These are phyloP conservation scores for Phrynosoma platyrhinos DNA, from an alignment of 2,113 vertebrate genomes.

Conservation along the genomic window DNA sequence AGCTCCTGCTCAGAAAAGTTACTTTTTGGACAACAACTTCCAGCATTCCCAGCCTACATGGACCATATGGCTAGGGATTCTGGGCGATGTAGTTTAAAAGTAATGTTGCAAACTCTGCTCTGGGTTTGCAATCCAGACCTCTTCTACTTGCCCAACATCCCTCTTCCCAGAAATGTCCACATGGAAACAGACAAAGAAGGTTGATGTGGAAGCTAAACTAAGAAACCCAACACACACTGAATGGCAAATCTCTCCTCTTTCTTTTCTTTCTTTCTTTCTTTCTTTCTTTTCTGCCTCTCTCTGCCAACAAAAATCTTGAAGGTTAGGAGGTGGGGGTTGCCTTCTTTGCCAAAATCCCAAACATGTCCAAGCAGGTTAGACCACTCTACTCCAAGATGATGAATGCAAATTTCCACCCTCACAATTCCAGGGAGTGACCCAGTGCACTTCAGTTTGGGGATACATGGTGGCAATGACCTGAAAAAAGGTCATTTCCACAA, in stretches of 20 bases:
- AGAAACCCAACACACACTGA: not conserved
- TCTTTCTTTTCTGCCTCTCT: not conserved
- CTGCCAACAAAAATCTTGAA: not conserved
- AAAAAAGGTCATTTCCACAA: not conserved
- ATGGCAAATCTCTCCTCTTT: not conserved
- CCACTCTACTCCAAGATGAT: not conserved
- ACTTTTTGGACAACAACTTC: not conserved
- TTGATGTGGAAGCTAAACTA: not conserved
- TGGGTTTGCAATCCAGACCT: too few species aligned
- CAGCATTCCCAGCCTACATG: not conserved
- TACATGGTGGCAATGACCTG: not conserved
- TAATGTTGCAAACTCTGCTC: too few species aligned
- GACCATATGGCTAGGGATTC: too few species aligned
- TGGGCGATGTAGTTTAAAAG: too few species aligned
- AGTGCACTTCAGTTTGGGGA: not conserved
- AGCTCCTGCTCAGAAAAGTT: too few species aligned
- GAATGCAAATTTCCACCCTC: not conserved
- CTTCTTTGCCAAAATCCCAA: constrained; percentile 1
- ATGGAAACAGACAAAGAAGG: not conserved
- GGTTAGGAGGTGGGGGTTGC: too few species aligned
- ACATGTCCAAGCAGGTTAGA: constrained; percentile 6
- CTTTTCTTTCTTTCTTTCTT: too few species aligned
- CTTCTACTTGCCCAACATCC: not conserved
- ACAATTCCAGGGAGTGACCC: not conserved
- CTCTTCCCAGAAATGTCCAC: not conserved